Conservation (phyloP, 2,113 vertebrate species). For the Trachemys scripta region DNA sequence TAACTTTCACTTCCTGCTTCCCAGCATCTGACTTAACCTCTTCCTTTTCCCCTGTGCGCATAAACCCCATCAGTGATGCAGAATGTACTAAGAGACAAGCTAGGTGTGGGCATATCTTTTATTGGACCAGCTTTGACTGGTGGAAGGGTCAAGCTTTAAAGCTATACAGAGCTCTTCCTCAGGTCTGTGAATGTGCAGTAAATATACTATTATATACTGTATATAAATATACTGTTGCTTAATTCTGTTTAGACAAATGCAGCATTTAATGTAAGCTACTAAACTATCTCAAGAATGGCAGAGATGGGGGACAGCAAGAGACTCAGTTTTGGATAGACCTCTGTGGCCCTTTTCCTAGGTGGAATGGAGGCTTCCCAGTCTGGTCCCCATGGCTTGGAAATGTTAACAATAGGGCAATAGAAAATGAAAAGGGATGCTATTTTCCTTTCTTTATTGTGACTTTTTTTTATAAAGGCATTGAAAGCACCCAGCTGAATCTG, state of each 20-base stretch:
- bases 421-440: neutral
- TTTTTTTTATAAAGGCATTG: neutral
- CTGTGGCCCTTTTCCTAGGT: neutral
- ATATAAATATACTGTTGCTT: neutral
- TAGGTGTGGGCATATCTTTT: neutral
- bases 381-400: neutral
- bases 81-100: neutral
- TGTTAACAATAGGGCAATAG: fast-evolving
- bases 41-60: neutral
- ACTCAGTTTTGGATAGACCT: neutral
- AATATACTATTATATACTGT: too few species aligned
- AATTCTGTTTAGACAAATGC: too few species aligned
- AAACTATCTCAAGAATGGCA: neutral
- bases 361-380: neutral
- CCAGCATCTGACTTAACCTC: neutral
- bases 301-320: neutral
- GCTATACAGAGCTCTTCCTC: too few species aligned
- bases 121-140: too few species aligned
- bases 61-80: fast-evolving
- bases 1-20: neutral
- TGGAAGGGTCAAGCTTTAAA: too few species aligned
- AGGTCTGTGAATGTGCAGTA: too few species aligned
- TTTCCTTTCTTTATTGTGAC: neutral
- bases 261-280: neutral
- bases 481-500: neutral